Evolutionary conservation across 2,888 invertebrate genomes (phyloP).

Genomic region (Drosophila koepferae): DNA sequence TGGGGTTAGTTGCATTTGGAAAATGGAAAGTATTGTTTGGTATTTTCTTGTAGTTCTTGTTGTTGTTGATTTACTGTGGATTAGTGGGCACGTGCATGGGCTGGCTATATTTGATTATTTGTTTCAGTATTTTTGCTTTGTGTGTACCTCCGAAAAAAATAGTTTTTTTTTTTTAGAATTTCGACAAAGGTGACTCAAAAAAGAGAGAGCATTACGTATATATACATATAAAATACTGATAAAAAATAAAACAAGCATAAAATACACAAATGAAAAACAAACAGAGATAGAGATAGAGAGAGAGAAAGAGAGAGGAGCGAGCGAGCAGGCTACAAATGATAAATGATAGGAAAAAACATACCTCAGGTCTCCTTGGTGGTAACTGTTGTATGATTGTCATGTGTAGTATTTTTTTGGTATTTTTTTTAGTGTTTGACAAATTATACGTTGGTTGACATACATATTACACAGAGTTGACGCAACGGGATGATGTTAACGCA

Average conservation of each 20-base stretch:
- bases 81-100: slow-evolving; percentile 72
- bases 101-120: slow-evolving; percentile 32
- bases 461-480: slow-evolving; percentile 50
- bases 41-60: not conserved
- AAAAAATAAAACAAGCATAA: slow-evolving; percentile 51
- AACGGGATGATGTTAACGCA: slow-evolving; percentile 61
- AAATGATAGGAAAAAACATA: slow-evolving; percentile 86
- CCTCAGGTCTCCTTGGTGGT: slow-evolving; percentile 96
- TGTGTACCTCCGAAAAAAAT: slow-evolving; percentile 67
- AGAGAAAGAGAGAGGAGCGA: slow-evolving; percentile 39
- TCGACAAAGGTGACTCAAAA: slow-evolving; percentile 41
- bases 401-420: slow-evolving; percentile 28
- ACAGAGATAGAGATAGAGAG: slow-evolving; percentile 22
- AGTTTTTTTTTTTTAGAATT: slow-evolving; percentile 51
- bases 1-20: slow-evolving; percentile 48
- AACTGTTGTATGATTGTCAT: slow-evolving; percentile 86
- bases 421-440: slow-evolving; percentile 46
- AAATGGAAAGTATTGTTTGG: slow-evolving; percentile 49
- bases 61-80: slow-evolving; percentile 23
- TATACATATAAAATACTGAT: slow-evolving; percentile 47
- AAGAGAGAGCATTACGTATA: slow-evolving; percentile 11
- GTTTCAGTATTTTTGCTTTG: slow-evolving; percentile 33
- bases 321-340: slow-evolving; percentile 68
- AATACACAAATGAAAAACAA: slow-evolving; percentile 47
- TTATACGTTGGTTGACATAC: slow-evolving; percentile 60